Evolutionary conservation across 2,797 vertebrate species (phyloP), one percentile per base, ranked within the genome.

Genomic region (Discoglossus pictus): DNA sequence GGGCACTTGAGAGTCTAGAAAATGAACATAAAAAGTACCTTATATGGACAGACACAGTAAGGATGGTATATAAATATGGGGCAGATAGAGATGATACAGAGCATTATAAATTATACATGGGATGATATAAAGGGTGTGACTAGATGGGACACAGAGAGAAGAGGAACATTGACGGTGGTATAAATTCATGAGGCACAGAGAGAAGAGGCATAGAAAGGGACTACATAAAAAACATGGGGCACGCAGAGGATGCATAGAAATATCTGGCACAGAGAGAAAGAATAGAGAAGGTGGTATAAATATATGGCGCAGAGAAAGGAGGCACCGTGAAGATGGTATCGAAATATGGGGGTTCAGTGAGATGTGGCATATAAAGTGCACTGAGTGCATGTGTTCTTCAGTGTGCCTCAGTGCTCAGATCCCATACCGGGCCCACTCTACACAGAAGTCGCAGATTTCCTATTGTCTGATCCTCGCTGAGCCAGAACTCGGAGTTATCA

Each of bases 401-500:
- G 27, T 31, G 27, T 31, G 27, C 27, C 4, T 4, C n/a, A n/a
- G n/a, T n/a, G n/a, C n/a, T n/a, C n/a, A n/a, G n/a, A 39, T 13
- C 5, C 38, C 68, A 44, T 84, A 98, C 97, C 93, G 89, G 93
- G 78, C 97, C 96, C 63, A 99, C 92, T 54, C 86, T 90, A 44
- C 92, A 92, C 73, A 92, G 64, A 65, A 96, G 82, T 66, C 81
- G 80, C 61, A 94, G 65, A 55, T 91, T 89, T 7, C 87, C 80
- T 7, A 92, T 90, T 68, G 85, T 90, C 18, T 94, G 88, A 18
- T 96, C 85, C 2, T 47, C 61, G 72, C 97, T 99, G 75, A 99
- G 87, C 97, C 97, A 99, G 75, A 99, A 92, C 63, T 99, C 96
- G 0, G 94, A 95, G 67, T 98, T 98, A 87, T 97, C 93, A 51